Percentiles rank a stretch among this genome's conserved stretches.
phyloP scores from a whole-genome alignment of 2,797 vertebrate species.

The Gobio occitaniae region DNA sequence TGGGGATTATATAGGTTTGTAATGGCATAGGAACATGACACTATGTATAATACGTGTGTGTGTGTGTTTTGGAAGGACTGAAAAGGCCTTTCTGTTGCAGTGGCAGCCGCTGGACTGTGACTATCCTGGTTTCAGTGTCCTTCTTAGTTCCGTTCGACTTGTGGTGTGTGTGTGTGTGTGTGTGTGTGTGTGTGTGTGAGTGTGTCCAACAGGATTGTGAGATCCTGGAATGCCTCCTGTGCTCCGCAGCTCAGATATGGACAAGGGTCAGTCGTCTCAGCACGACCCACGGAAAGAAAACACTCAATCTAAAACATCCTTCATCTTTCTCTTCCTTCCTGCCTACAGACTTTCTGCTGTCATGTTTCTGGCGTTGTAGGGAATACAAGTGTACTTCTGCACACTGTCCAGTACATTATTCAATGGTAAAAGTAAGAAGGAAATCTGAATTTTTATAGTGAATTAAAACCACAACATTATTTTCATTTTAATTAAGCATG shows the following conservation, averaged over 20 bases:
- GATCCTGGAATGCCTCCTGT: conserved; percentile 54
- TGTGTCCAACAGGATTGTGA: conserved; percentile 16
- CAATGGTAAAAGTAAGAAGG: background rate
- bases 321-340: conserved; percentile 1
- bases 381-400: background rate
- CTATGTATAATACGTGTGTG: background rate
- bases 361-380: background rate
- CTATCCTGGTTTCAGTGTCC: conserved; percentile 40
- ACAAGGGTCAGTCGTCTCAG: background rate
- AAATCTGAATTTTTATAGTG: too few relatives aligned
- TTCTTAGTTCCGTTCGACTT: conserved; percentile 42
- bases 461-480: too few relatives aligned
- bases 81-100: conserved; percentile 44
- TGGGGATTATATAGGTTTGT: background rate
- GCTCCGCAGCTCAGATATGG: conserved; percentile 36
- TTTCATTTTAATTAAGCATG: too few relatives aligned
- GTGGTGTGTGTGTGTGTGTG: conserved; percentile 1
- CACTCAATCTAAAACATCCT: conserved; percentile 16
- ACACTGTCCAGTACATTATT: background rate
- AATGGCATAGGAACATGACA: background rate
- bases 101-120: conserved; percentile 42
- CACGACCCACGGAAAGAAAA: conserved; percentile 28
- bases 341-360: background rate
- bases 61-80: conserved; percentile 26
- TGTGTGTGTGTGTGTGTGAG: background rate